Evolutionary conservation across 2,797 vertebrate species (phyloP), one percentile per base, ranked within the genome.

Genomic region (Poecile montanus): DNA sequence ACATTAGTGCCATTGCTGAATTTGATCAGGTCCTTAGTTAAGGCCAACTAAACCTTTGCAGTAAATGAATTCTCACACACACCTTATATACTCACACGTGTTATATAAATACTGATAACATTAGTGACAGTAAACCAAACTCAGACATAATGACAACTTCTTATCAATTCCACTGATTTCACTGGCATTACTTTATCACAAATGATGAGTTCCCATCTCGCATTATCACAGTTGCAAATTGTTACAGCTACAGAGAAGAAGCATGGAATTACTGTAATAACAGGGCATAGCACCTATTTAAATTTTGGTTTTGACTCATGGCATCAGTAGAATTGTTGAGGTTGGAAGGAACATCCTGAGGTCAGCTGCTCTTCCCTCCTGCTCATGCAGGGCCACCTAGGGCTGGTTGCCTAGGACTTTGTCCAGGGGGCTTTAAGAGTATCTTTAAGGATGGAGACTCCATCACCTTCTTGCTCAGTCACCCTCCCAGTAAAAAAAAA

Each of bases 81-180:
- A 11, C 17, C 7, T 26, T 63, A 17, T 7, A 11, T 45, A 47
- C 29, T 80, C 26, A 17, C 0, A 9, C 4, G 16, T 2, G 0
- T 58, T 50, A 25, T 16, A 21, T 70, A 75, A 70, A 83, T 27
- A 38, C 11, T 18, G 47, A 32, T 16, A 74, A 30, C 5, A 11
- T 73, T 38, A 53, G 10, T 32, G 51, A 88, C 29, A 18, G 22
- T 45, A 29, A 91, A 32, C 10, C 67, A 70, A 78, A n/a, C 36
- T 72, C 20, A 40, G 12, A 36, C 27, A 16, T 18, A 18, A 54
- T 38, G 16, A 42, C 19, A 85, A n/a, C 25, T 85, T 81, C 25
- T 75, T 93, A 51, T 36, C 27, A 81, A 16, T 22, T 87, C 17
- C 9, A n/a, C 23, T 67, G 40, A 27, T 70, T 80, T 80, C 23